Base-by-base conservation (phyloP, 2,797 vertebrate species). In the Acanthopagrus latus region DNA sequence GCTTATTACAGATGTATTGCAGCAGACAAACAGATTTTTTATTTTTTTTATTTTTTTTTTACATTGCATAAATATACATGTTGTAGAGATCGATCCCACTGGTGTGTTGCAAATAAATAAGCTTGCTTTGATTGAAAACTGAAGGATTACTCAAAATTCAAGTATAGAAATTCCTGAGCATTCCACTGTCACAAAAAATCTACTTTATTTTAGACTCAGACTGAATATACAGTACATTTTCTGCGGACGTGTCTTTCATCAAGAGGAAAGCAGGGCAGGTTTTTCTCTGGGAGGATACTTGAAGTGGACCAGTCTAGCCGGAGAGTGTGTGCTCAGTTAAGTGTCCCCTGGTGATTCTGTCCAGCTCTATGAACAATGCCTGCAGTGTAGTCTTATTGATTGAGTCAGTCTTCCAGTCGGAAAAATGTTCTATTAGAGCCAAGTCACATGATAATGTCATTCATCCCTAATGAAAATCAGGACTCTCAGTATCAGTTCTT, bases 351-450 rank as follows among this genome's bases (percentile, higher is more conserved):
- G 76, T 77, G 73, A 86, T 84, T 87, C 72, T 71, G 74, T 52
- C 52, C 68, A 64, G 79, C 67, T 86, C 71, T 67, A 71, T 85
- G 84, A 92, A 91, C 86, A 86, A 80, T 85, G 82, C 71, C 77
- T 71, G 67, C 78, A 64, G 83, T 89, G 89, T 82, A 64, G 72
- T 78, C 23, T 72, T 83, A 87, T 85, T 88, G 90, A 93, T 82
- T 73, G 78, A 92, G 82, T 83, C 80, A 59, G 75, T 81, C 74
- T 55, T 64, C 74, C 43, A 16, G 59, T 81, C 59, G 66, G 62
- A 59, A 81, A 38, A 82, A 72, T 71, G 69, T 86, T 38, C 70
- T 80, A 67, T 78, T 78, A 74, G 74, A 78, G 88, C 83, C 27
- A 71, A 92, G 82, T 85, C 91, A 86, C 76, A 78, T 77, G 72